Evolutionary conservation across 2,888 invertebrate genomes (phyloP), one percentile per base, ranked within the genome.

Genomic region (Macrophya alboannulata): DNA sequence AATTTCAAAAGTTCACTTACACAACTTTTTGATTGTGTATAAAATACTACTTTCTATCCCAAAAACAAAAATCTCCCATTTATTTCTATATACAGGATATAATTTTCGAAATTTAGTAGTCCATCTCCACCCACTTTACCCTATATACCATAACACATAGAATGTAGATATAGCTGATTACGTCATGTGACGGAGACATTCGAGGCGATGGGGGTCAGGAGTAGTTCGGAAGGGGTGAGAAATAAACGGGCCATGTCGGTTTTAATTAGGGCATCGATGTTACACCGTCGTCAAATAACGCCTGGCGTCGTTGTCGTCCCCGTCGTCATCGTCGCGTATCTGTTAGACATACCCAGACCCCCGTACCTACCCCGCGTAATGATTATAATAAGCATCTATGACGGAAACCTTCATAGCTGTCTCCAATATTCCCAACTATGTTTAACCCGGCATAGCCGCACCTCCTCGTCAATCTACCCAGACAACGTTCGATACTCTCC

Each of bases 181-280:
- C n/a, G 21, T 62, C 62, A 2, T 62, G 37, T 17, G 68, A 37
- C 31, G 37, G 68, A 74, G 21, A 45, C 45, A 45, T 45, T 45
- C 4, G 37, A 31, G 31, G 65, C 31, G 5, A 68, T 74, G 5
- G 21, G 40, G 40, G 48, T n/a, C 37, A 9, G 1, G 51, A 43
- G n/a, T 48, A 31, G 31, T 51, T 6, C 15, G 5, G 3, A 25
- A 59, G 21, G 62, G 40, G 83, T 37, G 21, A 21, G 48, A 84
- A 31, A 72, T 71, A 12, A 68, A 62, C 43, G n/a, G 40, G 21
- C 85, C 87, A 88, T 88, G 90, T 90, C 90, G 89, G 88, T 91
- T 90, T 92, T 91, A 91, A 91, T 91, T 91, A 92, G 90, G 87
- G 88, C 86, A 88, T 91, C 90, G 89, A 90, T 21, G 79, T 9